Evolutionary conservation across 1,140 invertebrate species (phyloP).

Genomic region (Pomacea maculata): DNA sequence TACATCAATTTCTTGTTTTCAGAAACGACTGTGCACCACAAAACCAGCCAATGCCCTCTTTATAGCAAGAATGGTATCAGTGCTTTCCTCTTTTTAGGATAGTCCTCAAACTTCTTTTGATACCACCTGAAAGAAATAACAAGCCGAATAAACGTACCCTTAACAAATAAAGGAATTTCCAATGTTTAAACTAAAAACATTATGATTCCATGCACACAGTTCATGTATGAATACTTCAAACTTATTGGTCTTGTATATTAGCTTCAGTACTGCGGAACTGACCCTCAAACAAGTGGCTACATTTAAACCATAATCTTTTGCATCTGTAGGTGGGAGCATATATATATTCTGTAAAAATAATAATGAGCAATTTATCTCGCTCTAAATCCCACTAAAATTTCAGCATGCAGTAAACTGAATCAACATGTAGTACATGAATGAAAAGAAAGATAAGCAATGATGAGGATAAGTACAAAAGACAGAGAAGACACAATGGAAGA

Average conservation of each 20-base stretch:
- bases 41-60: background rate
- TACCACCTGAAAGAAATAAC: constrained; percentile 25
- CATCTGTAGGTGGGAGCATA: background rate
- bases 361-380: background rate
- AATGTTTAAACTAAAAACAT: too few species aligned
- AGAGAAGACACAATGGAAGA: background rate
- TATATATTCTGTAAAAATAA: background rate
- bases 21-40: too few species aligned
- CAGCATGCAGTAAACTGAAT: background rate
- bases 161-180: background rate
- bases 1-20: too few species aligned
- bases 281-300: background rate
- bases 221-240: too few species aligned
- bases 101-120: constrained; percentile 26
- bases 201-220: background rate
- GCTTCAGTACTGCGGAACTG: background rate
- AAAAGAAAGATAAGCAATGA: background rate
- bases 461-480: background rate
- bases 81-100: constrained; percentile 27
- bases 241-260: too few species aligned
- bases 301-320: background rate
- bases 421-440: background rate
- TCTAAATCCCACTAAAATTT: background rate
- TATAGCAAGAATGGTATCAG: constrained; percentile 26
- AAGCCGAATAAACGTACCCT: background rate